Evolutionary conservation across 2,888 invertebrate genomes (phyloP), one percentile per base, ranked within the genome.

Genomic region (Caenorhabditis wallacei): DNA sequence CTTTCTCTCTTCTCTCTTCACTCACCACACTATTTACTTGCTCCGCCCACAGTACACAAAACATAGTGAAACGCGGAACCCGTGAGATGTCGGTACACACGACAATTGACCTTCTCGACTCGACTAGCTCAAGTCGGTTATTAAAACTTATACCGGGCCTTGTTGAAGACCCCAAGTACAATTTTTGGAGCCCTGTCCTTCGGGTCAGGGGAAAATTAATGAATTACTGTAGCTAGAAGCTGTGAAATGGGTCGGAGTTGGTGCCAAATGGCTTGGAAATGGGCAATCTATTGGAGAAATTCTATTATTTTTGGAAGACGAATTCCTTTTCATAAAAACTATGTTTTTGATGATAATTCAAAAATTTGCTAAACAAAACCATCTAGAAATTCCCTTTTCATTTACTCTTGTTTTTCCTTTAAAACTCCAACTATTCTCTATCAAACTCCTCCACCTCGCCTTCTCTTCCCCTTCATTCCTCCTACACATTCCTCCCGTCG

Each of bases 161-260:
- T 70, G 30, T 30, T 30, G 35, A 70, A 70, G 69, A 70, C 69
- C 69, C 69, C n/a, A 57, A 37, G 69, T 18, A 70, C 69, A 70
- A 70, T 70, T 70, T 70, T 70, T 70, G 69, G n/a, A 70, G 46
- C 69, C 69, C 69, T 57, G 46, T 70, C 51, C 35, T 35, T 22
- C 22, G 37, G 48, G 51, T 18, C 70, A 48, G 70, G 57, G 59
- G 43, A 59, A 70, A 57, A 70, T 26, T 8, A n/a, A 16, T 8
- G 56, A 30, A 24, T 11, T 16, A 1, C 2, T 22, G 16, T 35
- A 37, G 30, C 8, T n/a, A n/a, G n/a, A n/a, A n/a, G n/a, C n/a
- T n/a, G n/a, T n/a, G n/a, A n/a, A n/a, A n/a, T n/a, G n/a, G n/a
- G n/a, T n/a, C n/a, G n/a, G n/a, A n/a, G n/a, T n/a, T n/a, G n/a